Evolutionary conservation across 2,113 vertebrate species (phyloP), one percentile per base, ranked within the genome.

Genomic region (Struthidea cinerea): DNA sequence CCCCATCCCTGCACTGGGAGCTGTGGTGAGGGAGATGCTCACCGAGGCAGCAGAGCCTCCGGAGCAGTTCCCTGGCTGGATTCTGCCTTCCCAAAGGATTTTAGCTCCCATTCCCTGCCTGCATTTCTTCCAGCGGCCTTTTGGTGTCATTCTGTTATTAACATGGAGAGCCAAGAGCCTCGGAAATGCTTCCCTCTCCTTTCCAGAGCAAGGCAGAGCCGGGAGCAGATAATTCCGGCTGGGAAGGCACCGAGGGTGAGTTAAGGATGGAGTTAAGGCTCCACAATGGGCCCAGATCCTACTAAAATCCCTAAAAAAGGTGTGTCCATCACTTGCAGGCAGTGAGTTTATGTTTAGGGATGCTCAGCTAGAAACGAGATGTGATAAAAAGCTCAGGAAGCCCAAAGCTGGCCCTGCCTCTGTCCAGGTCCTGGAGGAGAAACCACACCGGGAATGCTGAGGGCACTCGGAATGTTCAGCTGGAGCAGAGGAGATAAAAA

Each of bases 101-200:
- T 39, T 1, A 14, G 30, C 24, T 23, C 41, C 9, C 17, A 11
- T 50, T 64, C 41, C 53, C 49, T 53, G 67, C 87, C 93, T 98
- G 98, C 97, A 98, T 94, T 98, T 98, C 97, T 97, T 84, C 88
- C 74, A 44, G 88, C 70, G 93, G 97, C 98, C 98, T 98, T 98
- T 97, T 97, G 98, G 97, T 97, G 97, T 98, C 98, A 95, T 98
- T 97, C 97, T 98, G 81, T 93, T 96, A 97, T 97, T 98, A 97
- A 96, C 89, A 87, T 96, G 96, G 67, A 94, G 78, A 94, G 53
- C 4, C 1, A 30, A 63, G 26, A 79, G 75, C 42, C 19, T 32
- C 1, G 2, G 60, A 80, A 63, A 76, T 20, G 53, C 42, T 82
- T 59, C 77, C 41, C 16, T 37, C 47, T 32, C 35, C 55, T 64